phyloP scores from a whole-genome alignment of 2,888 invertebrate genomes.

The Hypena proboscidalis region DNA sequence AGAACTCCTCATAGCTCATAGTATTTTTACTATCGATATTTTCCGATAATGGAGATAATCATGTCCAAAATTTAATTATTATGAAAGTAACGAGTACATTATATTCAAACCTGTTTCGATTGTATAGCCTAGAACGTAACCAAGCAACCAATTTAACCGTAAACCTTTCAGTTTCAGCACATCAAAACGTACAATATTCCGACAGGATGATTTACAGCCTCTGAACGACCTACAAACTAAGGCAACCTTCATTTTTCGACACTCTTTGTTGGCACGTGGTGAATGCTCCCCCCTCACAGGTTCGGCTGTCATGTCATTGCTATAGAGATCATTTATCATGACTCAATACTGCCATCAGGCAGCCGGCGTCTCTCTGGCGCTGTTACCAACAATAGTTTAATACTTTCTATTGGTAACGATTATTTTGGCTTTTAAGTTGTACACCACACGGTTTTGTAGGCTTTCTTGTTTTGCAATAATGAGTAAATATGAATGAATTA shows the following conservation, averaged over 20 bases:
- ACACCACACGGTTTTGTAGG: too few species aligned
- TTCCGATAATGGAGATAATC: too few species aligned
- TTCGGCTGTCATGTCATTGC: constrained; percentile 81
- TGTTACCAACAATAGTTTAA: constrained; percentile 50
- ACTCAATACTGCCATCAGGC: constrained; percentile 78
- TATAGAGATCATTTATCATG: constrained; percentile 78
- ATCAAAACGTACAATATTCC: constrained; percentile 71
- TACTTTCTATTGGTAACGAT: constrained; percentile 44
- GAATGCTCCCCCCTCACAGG: constrained; percentile 71
- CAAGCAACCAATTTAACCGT: constrained; percentile 30
- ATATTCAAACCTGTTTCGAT: too few species aligned
- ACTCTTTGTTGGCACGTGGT: constrained; percentile 82
- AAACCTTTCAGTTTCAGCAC: constrained; percentile 46
- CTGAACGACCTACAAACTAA: constrained; percentile 83
- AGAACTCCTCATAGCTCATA: too few species aligned
- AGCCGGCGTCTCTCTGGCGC: constrained; percentile 78
- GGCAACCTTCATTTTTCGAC: constrained; percentile 82
- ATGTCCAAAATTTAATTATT: too few species aligned
- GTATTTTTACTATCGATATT: too few species aligned
- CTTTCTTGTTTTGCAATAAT: too few species aligned
- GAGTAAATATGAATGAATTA: too few species aligned
- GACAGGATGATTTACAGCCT: constrained; percentile 79
- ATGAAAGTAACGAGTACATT: too few species aligned
- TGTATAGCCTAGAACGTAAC: not conserved
- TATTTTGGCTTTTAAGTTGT: constrained; percentile 40